Percentiles rank a stretch among this genome's conserved stretches.
phyloP scores from a whole-genome alignment of 2,113 vertebrate species.

The Tragelaphus scriptus region DNA sequence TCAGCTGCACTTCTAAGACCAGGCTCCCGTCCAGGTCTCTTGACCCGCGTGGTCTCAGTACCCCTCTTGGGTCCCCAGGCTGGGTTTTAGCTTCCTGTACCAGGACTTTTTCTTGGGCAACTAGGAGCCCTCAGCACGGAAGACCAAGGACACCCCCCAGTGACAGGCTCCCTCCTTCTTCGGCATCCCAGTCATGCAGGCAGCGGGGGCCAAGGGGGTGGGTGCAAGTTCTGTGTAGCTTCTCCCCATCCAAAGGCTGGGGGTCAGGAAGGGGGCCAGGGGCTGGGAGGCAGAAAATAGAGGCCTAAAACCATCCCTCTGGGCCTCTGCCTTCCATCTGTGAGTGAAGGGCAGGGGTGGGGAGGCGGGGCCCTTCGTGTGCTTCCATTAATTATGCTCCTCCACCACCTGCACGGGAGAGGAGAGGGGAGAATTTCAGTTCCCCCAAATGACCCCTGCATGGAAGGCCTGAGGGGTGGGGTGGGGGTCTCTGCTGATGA shows the following conservation, averaged over 20 bases:
- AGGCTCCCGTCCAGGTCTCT: neutral
- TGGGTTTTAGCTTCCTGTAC: neutral
- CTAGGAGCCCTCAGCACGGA: neutral
- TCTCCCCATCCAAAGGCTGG: neutral
- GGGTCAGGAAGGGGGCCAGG: neutral
- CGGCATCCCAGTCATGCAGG: neutral
- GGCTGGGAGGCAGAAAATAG: neutral
- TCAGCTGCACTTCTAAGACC: neutral
- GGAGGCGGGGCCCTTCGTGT: rapidly evolving
- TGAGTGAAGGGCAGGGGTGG: too few species aligned
- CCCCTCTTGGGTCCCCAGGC: neutral
- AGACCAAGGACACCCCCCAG: neutral
- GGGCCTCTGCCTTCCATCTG: neutral
- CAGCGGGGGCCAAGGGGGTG: neutral
- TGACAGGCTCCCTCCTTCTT: neutral
- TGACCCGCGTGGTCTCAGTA: neutral
- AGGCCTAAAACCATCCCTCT: neutral
- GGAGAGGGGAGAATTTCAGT: neutral
- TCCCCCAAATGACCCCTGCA: too few species aligned
- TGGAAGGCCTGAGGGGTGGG: neutral
- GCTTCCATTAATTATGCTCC: neutral
- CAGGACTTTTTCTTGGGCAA: neutral
- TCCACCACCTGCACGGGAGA: neutral
- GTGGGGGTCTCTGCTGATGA: neutral
- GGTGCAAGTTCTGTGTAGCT: neutral